Conservation (phyloP, 2,888 invertebrate species). For the Poecilus cupreus region DNA sequence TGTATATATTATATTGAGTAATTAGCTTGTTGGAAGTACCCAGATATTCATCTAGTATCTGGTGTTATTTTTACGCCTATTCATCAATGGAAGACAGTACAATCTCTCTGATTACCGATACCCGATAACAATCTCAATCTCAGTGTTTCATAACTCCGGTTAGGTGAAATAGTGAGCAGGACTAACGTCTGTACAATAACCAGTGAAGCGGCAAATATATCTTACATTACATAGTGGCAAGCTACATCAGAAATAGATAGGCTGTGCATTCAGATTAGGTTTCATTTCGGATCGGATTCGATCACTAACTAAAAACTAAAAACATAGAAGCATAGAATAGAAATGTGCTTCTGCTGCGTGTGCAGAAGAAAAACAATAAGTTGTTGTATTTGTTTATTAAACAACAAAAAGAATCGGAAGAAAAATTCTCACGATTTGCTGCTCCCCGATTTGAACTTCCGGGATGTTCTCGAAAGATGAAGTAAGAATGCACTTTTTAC, state of each 20-base stretch:
- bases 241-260: slow-evolving; percentile 69
- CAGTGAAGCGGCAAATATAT: slow-evolving; percentile 72
- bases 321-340: too few relatives aligned
- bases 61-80: too few relatives aligned
- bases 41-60: neutral
- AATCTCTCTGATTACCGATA: neutral
- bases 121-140: neutral
- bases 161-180: slow-evolving; percentile 70
- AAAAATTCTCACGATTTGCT: slow-evolving; percentile 1
- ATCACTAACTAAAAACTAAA: slow-evolving; percentile 38
- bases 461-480: slow-evolving; percentile 32
- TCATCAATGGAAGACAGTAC: neutral
- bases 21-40: neutral
- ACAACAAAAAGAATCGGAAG: neutral
- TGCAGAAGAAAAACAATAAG: too few relatives aligned
- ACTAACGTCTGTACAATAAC: slow-evolving; percentile 70
- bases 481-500: slow-evolving; percentile 45
- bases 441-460: slow-evolving; percentile 4
- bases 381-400: too few relatives aligned
- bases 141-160: slow-evolving; percentile 57
- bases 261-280: slow-evolving; percentile 69
- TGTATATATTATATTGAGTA: too few relatives aligned
- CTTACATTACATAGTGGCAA: slow-evolving; percentile 71
- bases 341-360: neutral
- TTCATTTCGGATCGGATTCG: slow-evolving; percentile 67